These are phyloP conservation scores for Gallinago jamesoni DNA, from an alignment of 2,113 vertebrate genomes.

Conservation along the genomic window DNA sequence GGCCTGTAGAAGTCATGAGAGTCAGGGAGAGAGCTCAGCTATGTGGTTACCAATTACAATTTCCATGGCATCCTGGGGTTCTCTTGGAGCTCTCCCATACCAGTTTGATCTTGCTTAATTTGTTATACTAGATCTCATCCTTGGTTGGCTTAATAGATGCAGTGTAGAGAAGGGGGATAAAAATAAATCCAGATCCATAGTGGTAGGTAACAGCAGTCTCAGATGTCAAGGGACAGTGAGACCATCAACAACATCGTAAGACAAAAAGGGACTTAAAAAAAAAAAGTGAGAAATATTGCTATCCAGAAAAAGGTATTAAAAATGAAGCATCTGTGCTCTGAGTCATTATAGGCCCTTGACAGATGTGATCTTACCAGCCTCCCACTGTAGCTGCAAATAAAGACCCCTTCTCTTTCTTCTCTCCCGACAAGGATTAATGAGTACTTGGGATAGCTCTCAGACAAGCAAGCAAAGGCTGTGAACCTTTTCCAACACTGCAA, in stretches of 20 bases:
- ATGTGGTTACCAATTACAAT: neutral
- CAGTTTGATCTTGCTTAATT: neutral
- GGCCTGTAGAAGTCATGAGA: neutral
- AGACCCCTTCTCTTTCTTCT: constrained; percentile 76
- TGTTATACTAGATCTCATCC: neutral
- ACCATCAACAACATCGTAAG: constrained; percentile 21
- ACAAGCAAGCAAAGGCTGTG: constrained; percentile 77
- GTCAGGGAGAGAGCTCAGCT: neutral
- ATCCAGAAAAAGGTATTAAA: constrained; percentile 39
- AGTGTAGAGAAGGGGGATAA: neutral
- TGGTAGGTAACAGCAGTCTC: constrained; percentile 6
- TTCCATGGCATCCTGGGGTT: neutral
- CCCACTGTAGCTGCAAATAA: constrained; percentile 74
- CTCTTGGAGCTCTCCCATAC: constrained; percentile 2
- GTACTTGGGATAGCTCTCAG: constrained; percentile 73
- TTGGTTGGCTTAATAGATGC: neutral
- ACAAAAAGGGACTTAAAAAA: constrained; percentile 29
- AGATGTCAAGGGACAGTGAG: constrained; percentile 2
- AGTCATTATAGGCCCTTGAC: constrained; percentile 77
- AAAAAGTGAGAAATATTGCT: constrained; percentile 29
- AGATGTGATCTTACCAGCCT: constrained; percentile 73
- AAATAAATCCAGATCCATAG: neutral
- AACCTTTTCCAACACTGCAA: constrained; percentile 79
- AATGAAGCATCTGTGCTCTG: constrained; percentile 74
- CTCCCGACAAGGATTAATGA: constrained; percentile 84